These are phyloP conservation scores for Pygmarrhopalites habei DNA, from an alignment of 1,140 invertebrate species.

Conservation along the genomic window DNA sequence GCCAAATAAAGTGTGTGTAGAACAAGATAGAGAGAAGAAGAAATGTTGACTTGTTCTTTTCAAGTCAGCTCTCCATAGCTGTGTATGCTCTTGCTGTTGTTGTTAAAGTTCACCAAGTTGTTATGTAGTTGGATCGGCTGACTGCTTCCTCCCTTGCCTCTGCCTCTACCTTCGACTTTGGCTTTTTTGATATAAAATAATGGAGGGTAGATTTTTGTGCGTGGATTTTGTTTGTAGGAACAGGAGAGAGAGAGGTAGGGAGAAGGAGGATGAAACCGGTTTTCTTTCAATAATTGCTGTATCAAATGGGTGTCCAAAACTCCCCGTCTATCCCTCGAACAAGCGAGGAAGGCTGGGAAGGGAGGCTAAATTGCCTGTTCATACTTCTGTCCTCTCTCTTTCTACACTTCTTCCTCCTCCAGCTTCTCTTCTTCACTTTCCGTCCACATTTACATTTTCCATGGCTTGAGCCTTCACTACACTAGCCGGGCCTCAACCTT, in stretches of 20 bases:
- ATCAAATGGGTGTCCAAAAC: constrained; percentile 26
- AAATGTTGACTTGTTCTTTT: too few species aligned
- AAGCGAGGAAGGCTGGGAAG: constrained; percentile 18
- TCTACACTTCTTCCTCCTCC: background rate
- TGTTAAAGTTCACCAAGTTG: too few species aligned
- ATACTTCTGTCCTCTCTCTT: background rate
- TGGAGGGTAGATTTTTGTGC: background rate
- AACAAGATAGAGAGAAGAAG: too few species aligned
- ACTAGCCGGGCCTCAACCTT: background rate
- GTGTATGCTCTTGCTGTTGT: too few species aligned
- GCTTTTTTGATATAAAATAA: too few species aligned
- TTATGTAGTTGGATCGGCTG: too few species aligned
- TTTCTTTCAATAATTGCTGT: constrained; percentile 28
- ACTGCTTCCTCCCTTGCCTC: too few species aligned
- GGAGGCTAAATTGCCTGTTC: constrained; percentile 28
- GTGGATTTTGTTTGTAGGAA: background rate
- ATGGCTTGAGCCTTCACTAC: background rate
- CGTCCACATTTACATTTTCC: background rate
- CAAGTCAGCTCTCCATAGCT: too few species aligned
- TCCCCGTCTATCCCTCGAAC: constrained; percentile 13
- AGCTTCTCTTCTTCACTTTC: background rate
- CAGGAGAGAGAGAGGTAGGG: background rate
- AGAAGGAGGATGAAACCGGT: constrained; percentile 2
- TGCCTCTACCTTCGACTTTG: too few species aligned
- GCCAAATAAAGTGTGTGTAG: too few species aligned